Percentiles rank a stretch among this genome's conserved stretches.
phyloP scores from a whole-genome alignment of 1,140 invertebrate species.

The Drosophila funebris region DNA sequence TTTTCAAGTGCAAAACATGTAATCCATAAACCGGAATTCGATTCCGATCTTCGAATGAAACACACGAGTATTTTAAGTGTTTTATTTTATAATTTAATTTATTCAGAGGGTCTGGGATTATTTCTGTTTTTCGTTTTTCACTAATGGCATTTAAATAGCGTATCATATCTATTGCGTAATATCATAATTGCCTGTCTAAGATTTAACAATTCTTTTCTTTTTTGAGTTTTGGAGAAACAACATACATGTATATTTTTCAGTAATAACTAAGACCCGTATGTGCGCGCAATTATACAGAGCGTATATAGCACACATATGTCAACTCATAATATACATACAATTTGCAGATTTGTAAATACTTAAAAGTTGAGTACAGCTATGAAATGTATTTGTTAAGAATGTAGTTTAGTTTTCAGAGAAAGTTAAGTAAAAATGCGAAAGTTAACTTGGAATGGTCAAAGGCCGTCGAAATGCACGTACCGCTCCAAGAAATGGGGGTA shows the following conservation, averaged over 20 bases:
- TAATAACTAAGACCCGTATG: conserved; percentile 33
- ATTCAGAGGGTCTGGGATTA: conserved; percentile 61
- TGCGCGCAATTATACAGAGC: not conserved
- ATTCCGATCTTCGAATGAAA: conserved; percentile 14
- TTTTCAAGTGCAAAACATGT: not conserved
- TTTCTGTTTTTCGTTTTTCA: conserved; percentile 31
- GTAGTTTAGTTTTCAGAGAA: conserved; percentile 7
- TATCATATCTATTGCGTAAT: conserved; percentile 53
- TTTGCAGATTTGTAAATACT: conserved; percentile 53
- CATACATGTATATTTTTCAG: conserved; percentile 45
- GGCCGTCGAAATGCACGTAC: conserved; percentile 4
- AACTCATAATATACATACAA: conserved; percentile 6
- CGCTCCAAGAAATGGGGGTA: not conserved
- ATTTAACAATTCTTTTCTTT: conserved; percentile 26
- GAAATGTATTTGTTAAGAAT: conserved; percentile 18
- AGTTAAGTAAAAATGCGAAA: conserved; percentile 5
- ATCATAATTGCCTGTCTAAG: conserved; percentile 55
- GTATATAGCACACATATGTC: conserved; percentile 18
- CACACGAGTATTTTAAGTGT: conserved; percentile 1
- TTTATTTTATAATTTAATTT: conserved; percentile 77
- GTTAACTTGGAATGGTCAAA: conserved; percentile 29
- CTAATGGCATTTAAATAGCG: conserved; percentile 53
- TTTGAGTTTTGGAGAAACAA: conserved; percentile 46
- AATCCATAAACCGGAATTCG: conserved; percentile 1
- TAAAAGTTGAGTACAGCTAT: conserved; percentile 50